These are phyloP conservation scores for Chlorodrepanis virens DNA, from an alignment of 2,113 vertebrate species.

Conservation along the genomic window DNA sequence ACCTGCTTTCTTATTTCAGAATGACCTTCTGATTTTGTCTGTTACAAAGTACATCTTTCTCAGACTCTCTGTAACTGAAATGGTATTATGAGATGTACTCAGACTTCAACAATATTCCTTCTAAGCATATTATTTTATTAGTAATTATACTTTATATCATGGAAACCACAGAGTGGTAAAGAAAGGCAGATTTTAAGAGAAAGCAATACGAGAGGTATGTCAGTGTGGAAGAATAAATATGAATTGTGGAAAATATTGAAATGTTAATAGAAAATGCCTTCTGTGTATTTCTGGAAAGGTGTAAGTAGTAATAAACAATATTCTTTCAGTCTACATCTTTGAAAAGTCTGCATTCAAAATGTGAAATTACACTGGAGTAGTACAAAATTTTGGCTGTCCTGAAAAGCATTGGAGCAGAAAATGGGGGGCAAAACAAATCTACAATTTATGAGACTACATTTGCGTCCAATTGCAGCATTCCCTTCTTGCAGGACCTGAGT, in stretches of 20 bases:
- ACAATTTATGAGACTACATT: accelerated
- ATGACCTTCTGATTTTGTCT: neutral
- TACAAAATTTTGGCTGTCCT: neutral
- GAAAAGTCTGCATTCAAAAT: neutral
- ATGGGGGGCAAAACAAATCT: neutral
- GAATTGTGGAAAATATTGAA: neutral
- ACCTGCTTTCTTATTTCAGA: neutral
- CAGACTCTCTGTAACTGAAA: neutral
- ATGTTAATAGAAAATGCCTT: neutral
- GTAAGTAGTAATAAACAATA: neutral
- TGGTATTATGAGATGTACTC: neutral
- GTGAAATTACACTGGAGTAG: neutral
- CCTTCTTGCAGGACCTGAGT: neutral
- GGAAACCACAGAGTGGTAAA: neutral
- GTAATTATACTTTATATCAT: neutral
- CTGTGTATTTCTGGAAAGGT: neutral
- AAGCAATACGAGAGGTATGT: neutral
- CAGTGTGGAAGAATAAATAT: neutral
- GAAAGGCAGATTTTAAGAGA: neutral
- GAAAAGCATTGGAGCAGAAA: neutral
- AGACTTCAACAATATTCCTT: neutral
- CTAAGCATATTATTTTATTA: neutral
- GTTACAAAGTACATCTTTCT: neutral
- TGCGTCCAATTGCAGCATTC: neutral
- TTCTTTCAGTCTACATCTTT: neutral